Evolutionary conservation across 92 coral and sea anemone genomes (phyloP).

Genomic region (Zoanthus gigantus): DNA sequence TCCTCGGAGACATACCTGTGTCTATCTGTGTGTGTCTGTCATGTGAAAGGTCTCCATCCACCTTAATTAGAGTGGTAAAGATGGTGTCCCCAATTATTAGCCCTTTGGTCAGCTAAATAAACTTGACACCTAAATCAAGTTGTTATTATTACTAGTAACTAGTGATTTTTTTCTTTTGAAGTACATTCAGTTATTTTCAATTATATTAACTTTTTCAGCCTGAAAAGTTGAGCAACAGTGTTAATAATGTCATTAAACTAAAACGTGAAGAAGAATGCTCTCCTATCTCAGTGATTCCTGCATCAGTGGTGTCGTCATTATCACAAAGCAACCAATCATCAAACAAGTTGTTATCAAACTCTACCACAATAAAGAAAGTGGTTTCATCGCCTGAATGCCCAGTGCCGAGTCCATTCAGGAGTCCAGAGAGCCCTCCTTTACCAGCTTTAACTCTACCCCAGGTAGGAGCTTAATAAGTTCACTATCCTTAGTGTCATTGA

Average conservation of each 20-base stretch:
- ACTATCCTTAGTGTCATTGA: too few relatives aligned
- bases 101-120: too few relatives aligned
- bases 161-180: not conserved
- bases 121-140: too few relatives aligned
- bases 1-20: too few relatives aligned
- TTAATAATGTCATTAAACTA: constrained; percentile 2
- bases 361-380: not conserved
- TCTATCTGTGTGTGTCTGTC: too few relatives aligned
- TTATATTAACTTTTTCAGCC: not conserved
- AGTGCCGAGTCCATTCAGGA: constrained; percentile 6
- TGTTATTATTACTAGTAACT: not conserved
- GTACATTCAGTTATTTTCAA: not conserved
- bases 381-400: constrained; percentile 7
- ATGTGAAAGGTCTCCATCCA: too few relatives aligned
- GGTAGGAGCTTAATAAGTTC: not conserved
- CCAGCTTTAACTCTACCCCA: constrained; percentile 3
- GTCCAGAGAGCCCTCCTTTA: not conserved
- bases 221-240: not conserved
- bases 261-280: constrained; percentile 12
- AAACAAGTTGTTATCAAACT: not conserved
- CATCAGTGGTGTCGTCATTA: not conserved
- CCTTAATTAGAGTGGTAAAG: too few relatives aligned
- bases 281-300: constrained; percentile 4
- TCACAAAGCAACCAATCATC: constrained; percentile 22
- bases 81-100: too few relatives aligned